phyloP scores from a whole-genome alignment of 2,888 invertebrate genomes.

The Acronicta alni region DNA sequence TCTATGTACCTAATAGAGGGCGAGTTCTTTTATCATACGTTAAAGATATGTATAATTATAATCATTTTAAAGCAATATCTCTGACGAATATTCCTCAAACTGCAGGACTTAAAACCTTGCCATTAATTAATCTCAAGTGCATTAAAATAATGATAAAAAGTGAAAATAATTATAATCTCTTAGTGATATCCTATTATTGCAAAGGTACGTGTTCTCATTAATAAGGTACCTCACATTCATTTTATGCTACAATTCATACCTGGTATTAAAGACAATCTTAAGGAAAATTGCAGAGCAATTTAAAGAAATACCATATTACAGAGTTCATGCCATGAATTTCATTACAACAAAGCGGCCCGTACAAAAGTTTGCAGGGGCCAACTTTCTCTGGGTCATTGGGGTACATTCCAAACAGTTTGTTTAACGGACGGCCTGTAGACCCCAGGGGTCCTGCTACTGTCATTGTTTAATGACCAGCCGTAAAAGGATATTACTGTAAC shows the following conservation, averaged over 20 bases:
- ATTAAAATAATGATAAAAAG: slow-evolving; percentile 7
- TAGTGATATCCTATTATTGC: neutral
- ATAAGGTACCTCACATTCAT: neutral
- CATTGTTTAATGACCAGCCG: slow-evolving; percentile 75
- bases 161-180: neutral
- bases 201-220: slow-evolving; percentile 4
- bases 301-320: slow-evolving; percentile 5
- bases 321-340: slow-evolving; percentile 8
- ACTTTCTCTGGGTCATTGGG: slow-evolving; percentile 42
- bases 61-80: too few relatives aligned
- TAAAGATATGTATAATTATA: too few relatives aligned
- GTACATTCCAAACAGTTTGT: slow-evolving; percentile 55
- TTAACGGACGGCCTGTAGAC: slow-evolving; percentile 44
- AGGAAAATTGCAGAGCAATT: slow-evolving; percentile 19
- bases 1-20: too few relatives aligned
- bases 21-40: too few relatives aligned
- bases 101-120: too few relatives aligned
- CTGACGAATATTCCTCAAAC: too few relatives aligned
- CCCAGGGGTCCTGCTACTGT: slow-evolving; percentile 60
- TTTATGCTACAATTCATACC: too few relatives aligned
- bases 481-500: slow-evolving; percentile 71
- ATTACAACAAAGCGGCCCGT: slow-evolving; percentile 34
- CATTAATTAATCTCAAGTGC: too few relatives aligned
- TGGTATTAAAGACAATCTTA: neutral
- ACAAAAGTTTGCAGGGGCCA: slow-evolving; percentile 46